These are phyloP conservation scores for Halictus rubicundus DNA, from an alignment of 1,140 invertebrate species.

Conservation along the genomic window DNA sequence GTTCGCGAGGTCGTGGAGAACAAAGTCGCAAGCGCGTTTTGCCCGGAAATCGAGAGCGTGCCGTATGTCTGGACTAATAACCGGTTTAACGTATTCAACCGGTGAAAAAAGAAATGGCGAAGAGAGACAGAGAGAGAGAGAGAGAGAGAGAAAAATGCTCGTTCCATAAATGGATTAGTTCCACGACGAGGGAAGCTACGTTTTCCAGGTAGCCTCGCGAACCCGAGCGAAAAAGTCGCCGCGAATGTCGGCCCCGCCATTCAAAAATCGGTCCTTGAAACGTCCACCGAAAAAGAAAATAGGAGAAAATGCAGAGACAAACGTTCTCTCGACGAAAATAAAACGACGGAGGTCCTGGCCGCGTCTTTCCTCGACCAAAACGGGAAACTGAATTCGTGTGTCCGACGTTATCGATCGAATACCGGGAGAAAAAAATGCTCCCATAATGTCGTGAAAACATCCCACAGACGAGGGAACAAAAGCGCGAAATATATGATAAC, in stretches of 20 bases:
- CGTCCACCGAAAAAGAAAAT: too few relatives aligned
- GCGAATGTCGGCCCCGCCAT: neutral
- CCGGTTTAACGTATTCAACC: constrained; percentile 26
- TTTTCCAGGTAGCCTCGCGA: constrained; percentile 16
- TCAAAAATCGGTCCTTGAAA: constrained; percentile 17
- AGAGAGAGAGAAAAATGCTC: neutral
- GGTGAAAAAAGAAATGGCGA: too few relatives aligned
- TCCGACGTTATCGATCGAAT: too few relatives aligned
- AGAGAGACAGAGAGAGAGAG: neutral
- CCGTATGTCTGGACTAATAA: constrained; percentile 10
- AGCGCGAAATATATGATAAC: too few relatives aligned
- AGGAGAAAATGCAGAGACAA: neutral
- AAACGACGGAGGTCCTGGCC: constrained; percentile 5
- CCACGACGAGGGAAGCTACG: neutral
- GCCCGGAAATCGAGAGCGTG: constrained; percentile 14
- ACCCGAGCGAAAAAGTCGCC: constrained; percentile 7
- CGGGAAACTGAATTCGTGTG: neutral
- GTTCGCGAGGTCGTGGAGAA: neutral
- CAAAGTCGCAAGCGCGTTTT: neutral
- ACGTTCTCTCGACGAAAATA: neutral
- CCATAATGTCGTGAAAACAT: too few relatives aligned
- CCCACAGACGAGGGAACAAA: too few relatives aligned
- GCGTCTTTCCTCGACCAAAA: neutral
- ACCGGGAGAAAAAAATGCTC: too few relatives aligned
- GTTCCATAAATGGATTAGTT: constrained; percentile 16